phyloP scores from a whole-genome alignment of 2,113 vertebrate species.

The Raphicerus campestris region DNA sequence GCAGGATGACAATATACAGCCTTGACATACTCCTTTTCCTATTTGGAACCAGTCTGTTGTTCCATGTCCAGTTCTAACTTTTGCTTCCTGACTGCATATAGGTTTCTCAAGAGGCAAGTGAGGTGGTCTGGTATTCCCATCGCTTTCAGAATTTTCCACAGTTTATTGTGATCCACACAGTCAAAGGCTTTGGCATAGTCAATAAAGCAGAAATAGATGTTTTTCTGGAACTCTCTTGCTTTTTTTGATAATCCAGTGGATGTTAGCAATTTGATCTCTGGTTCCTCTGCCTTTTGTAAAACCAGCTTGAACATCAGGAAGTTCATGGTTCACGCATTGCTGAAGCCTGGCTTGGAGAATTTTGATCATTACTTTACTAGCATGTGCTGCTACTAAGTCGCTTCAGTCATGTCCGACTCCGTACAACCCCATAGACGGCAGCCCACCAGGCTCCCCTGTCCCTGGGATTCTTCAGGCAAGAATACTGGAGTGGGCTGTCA shows the following conservation, averaged over 20 bases:
- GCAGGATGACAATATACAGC: not conserved
- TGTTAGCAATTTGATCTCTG: not conserved
- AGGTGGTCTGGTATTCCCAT: not conserved
- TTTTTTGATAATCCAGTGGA: rapidly evolving
- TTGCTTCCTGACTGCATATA: not conserved
- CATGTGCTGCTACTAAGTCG: too few relatives aligned
- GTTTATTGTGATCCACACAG: not conserved
- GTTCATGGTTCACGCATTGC: rapidly evolving
- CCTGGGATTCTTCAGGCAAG: too few relatives aligned
- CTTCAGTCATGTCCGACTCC: too few relatives aligned
- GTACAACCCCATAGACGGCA: rapidly evolving
- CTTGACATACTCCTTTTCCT: not conserved
- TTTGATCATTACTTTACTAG: not conserved
- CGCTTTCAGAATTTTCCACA: not conserved
- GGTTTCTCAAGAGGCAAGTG: not conserved
- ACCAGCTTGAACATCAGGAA: not conserved
- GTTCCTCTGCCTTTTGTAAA: not conserved
- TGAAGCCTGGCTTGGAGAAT: not conserved
- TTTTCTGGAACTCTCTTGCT: not conserved
- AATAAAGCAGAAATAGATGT: not conserved
- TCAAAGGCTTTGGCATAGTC: not conserved
- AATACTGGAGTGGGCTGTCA: too few relatives aligned
- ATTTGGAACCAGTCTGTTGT: not conserved
- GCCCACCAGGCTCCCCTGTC: too few relatives aligned
- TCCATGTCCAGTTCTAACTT: not conserved